Evolutionary conservation across 2,113 vertebrate genomes (phyloP).

Genomic region (Salvelinus namaycush): DNA sequence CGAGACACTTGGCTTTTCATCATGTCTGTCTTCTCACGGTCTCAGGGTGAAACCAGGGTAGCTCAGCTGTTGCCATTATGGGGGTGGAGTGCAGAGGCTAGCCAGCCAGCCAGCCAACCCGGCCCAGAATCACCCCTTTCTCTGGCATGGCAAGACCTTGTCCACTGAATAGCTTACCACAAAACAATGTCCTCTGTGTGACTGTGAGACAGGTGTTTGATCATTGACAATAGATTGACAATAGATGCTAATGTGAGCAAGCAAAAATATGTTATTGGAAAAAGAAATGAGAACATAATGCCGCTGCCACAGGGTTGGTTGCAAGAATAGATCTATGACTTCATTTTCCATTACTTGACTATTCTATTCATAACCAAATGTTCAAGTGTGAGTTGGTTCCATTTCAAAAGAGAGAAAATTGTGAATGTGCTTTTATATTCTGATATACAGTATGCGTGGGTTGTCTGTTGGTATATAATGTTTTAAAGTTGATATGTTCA

Average conservation of each 20-base stretch:
- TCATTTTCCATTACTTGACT: conserved; percentile 19
- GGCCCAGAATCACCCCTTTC: neutral
- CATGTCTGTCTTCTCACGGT: conserved; percentile 30
- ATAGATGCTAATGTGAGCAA: neutral
- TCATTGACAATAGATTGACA: conserved; percentile 3
- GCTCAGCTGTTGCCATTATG: conserved; percentile 14
- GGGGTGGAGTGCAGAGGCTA: conserved; percentile 26
- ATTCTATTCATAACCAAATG: no score
- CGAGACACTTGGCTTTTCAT: conserved; percentile 23
- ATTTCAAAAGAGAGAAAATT: no score
- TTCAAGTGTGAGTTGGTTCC: no score
- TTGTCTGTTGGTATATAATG: conserved; percentile 4
- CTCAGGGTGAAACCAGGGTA: conserved; percentile 31
- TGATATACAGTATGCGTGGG: neutral
- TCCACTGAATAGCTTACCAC: neutral
- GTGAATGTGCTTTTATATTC: no score
- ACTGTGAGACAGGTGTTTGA: conserved; percentile 22
- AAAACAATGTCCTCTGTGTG: conserved; percentile 44
- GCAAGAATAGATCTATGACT: neutral
- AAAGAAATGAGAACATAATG: neutral
- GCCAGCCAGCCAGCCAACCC: neutral
- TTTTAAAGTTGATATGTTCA: conserved; percentile 22
- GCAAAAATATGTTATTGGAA: conserved; percentile 11
- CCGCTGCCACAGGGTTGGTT: neutral
- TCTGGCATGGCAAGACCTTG: neutral